Percentiles rank a stretch among this genome's conserved stretches.
phyloP scores from a whole-genome alignment of 2,888 invertebrate genomes.

The Cinara cedri region DNA sequence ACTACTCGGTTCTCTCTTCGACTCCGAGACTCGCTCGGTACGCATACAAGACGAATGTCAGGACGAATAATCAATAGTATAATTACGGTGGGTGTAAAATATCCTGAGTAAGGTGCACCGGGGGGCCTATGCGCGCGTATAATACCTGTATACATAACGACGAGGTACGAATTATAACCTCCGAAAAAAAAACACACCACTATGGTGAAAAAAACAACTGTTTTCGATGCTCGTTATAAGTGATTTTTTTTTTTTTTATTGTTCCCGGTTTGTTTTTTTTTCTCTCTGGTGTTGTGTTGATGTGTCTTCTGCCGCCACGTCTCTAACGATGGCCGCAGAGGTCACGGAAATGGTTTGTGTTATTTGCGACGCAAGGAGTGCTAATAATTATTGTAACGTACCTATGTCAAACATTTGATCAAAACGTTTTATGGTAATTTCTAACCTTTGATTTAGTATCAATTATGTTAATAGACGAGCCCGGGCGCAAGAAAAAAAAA shows the following conservation, averaged over 20 bases:
- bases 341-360: background rate
- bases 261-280: background rate
- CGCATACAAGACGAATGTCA: conserved; percentile 30
- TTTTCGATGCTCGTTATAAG: conserved; percentile 27
- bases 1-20: background rate
- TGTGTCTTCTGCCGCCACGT: background rate
- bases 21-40: background rate
- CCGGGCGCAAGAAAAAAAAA: too few relatives aligned
- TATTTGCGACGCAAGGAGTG: too few relatives aligned
- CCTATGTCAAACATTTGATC: too few relatives aligned
- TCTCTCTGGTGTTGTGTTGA: background rate
- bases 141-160: background rate
- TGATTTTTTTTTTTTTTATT: conserved; percentile 22
- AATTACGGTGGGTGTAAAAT: conserved; percentile 56
- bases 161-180: conserved; percentile 33
- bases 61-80: conserved; percentile 53
- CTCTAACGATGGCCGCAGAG: background rate
- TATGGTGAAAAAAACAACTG: conserved; percentile 24
- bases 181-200: conserved; percentile 2
- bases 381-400: too few relatives aligned
- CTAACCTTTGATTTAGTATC: too few relatives aligned
- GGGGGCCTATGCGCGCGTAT: background rate
- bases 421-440: too few relatives aligned
- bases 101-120: conserved; percentile 27
- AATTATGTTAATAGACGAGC: too few relatives aligned